These are phyloP conservation scores for Champsocephalus gunnari DNA, from an alignment of 2,797 vertebrate species.

Conservation along the genomic window DNA sequence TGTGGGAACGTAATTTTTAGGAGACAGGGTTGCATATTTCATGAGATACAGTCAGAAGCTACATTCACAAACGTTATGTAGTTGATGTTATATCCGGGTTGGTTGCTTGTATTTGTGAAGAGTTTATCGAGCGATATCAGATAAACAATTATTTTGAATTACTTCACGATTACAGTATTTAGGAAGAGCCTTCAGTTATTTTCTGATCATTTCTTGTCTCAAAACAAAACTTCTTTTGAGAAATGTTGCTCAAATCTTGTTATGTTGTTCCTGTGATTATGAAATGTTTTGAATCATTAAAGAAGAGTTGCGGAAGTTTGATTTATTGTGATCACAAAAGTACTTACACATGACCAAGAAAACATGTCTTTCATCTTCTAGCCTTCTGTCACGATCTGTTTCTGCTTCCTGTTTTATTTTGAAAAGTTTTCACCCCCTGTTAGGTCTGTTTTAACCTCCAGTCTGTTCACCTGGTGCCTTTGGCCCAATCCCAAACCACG, in stretches of 20 bases:
- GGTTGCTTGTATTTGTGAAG: neutral
- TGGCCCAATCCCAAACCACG: no score
- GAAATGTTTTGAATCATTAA: neutral
- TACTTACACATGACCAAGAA: neutral
- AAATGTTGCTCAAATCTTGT: no score
- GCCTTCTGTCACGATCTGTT: neutral
- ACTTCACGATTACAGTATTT: neutral
- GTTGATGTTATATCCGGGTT: neutral
- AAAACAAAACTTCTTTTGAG: no score
- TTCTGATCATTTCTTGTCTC: neutral
- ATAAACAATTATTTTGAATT: neutral
- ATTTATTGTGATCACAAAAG: slow-evolving; percentile 9
- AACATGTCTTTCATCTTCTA: neutral
- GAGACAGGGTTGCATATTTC: neutral
- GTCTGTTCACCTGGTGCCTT: no score
- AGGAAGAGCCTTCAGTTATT: neutral
- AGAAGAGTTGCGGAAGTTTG: neutral
- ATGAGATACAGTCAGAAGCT: slow-evolving; percentile 12
- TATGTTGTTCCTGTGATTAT: neutral
- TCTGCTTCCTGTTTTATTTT: neutral
- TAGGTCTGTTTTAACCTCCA: no score
- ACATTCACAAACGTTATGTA: neutral
- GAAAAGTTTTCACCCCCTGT: no score
- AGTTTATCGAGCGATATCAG: neutral
- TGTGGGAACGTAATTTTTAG: no score